phyloP scores from a whole-genome alignment of 2,888 invertebrate genomes.

The Candidula unifasciata region DNA sequence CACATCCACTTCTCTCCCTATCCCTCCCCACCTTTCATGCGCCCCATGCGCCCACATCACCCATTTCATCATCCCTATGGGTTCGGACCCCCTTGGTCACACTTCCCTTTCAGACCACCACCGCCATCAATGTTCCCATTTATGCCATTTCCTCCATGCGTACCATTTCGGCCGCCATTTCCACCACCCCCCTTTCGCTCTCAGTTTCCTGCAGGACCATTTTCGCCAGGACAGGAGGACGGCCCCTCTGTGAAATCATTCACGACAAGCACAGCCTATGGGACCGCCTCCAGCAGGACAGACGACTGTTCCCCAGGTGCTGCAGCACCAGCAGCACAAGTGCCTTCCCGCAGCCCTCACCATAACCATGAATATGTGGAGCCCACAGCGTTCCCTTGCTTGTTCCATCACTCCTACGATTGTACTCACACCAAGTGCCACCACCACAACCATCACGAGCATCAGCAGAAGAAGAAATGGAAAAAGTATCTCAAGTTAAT shows the following conservation, averaged over 20 bases:
- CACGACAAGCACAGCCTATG: not conserved
- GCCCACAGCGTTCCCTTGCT: not conserved
- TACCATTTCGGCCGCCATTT: constrained; percentile 12
- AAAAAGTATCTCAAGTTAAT: constrained; percentile 48
- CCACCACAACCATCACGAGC: constrained; percentile 5
- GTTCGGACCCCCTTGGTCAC: constrained; percentile 57
- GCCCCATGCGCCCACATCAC: not conserved
- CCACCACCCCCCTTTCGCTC: constrained; percentile 15
- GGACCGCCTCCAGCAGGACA: not conserved
- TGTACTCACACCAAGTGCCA: not conserved
- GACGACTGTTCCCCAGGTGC: not conserved
- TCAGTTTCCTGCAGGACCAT: not conserved
- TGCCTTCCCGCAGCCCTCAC: constrained; percentile 7
- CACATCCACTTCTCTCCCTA: constrained; percentile 29
- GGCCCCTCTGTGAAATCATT: constrained; percentile 3
- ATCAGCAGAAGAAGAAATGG: constrained; percentile 40
- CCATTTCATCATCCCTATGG: constrained; percentile 14
- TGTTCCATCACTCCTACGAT: not conserved
- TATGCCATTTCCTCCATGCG: constrained; percentile 1
- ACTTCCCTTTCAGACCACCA: constrained; percentile 24
- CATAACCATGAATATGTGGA: constrained; percentile 43
- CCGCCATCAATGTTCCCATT: constrained; percentile 36
- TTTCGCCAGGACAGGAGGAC: constrained; percentile 6
- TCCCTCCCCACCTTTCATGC: constrained; percentile 16
- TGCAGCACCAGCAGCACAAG: not conserved